These are phyloP conservation scores for Xiphias gladius DNA, from an alignment of 2,113 vertebrate genomes.

Conservation along the genomic window DNA sequence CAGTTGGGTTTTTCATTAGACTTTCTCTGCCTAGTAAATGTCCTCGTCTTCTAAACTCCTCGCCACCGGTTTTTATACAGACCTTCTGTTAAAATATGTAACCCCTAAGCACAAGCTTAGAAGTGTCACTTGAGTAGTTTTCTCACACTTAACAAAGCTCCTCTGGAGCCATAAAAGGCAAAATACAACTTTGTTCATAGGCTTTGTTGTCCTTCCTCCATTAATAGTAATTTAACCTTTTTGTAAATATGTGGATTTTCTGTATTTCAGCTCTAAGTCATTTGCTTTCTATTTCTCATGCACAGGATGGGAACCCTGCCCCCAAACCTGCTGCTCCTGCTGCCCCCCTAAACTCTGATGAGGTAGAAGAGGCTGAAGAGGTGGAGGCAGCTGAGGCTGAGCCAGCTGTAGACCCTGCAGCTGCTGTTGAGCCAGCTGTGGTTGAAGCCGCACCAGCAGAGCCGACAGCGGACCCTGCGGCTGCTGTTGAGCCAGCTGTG, in stretches of 20 bases:
- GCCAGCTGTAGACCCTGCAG: too few relatives aligned
- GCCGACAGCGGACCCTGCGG: conserved; percentile 19
- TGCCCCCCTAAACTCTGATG: conserved; percentile 79
- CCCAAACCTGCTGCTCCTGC: conserved; percentile 50
- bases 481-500: conserved; percentile 61
- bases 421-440: too few relatives aligned
- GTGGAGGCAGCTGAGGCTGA: conserved; percentile 57
- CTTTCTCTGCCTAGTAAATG: not conserved
- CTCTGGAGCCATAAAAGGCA: not conserved
- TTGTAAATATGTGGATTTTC: not conserved
- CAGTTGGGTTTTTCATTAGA: too few relatives aligned
- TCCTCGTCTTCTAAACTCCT: not conserved
- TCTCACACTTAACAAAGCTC: not conserved
- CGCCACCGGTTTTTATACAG: not conserved
- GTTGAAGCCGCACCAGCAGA: conserved; percentile 50
- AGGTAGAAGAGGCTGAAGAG: conserved; percentile 72
- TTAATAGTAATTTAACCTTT: not conserved
- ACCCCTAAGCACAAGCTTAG: not conserved
- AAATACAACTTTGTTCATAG: not conserved
- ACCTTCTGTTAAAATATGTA: not conserved
- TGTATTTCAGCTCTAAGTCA: not conserved
- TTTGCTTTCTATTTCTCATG: not conserved
- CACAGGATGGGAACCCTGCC: conserved; percentile 44
- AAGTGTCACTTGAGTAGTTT: not conserved
- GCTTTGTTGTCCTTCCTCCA: not conserved